These are phyloP conservation scores for Hippocampus zosterae DNA, from an alignment of 2,113 vertebrate species.

Conservation along the genomic window DNA sequence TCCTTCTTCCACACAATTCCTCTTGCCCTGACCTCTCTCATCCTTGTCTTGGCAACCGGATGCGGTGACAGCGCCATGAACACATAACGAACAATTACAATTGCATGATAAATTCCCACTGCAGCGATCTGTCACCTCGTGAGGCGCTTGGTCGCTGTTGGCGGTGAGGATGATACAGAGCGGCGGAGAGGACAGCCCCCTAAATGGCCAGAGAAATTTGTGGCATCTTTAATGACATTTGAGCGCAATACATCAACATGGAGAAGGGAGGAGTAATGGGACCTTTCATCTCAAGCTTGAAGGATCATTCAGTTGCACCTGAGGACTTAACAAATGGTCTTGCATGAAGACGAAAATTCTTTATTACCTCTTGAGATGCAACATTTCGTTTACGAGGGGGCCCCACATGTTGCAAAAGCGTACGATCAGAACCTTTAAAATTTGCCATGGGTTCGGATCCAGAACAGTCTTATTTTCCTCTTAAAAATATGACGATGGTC, in stretches of 20 bases:
- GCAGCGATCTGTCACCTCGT: conserved; percentile 40
- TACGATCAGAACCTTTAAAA: not conserved
- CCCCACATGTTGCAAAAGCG: not conserved
- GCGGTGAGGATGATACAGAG: conserved; percentile 37
- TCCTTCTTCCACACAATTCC: conserved; percentile 5
- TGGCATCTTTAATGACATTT: conserved; percentile 15
- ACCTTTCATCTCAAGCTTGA: not conserved
- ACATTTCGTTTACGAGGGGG: too few species aligned
- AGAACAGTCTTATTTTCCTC: not conserved
- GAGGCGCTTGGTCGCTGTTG: conserved; percentile 39
- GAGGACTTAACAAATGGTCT: conserved; percentile 21
- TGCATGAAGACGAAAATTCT: too few species aligned
- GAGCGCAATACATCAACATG: conserved; percentile 2
- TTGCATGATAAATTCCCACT: conserved; percentile 54
- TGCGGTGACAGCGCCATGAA: conserved; percentile 40
- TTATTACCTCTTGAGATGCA: too few species aligned
- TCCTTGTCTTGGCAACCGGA: conserved; percentile 41
- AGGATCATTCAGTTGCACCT: not conserved
- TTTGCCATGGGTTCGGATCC: not conserved
- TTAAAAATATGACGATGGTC: not conserved
- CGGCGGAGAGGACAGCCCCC: conserved; percentile 13
- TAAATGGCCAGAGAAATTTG: conserved; percentile 17
- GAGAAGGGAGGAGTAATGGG: not conserved
- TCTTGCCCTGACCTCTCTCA: conserved; percentile 42
- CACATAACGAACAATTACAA: conserved; percentile 56